A percentile compares a stretch with the other conserved stretches of the same genome.
phyloP scores from a whole-genome alignment of 1,140 invertebrate species.

The Scaptomyza hsui region DNA sequence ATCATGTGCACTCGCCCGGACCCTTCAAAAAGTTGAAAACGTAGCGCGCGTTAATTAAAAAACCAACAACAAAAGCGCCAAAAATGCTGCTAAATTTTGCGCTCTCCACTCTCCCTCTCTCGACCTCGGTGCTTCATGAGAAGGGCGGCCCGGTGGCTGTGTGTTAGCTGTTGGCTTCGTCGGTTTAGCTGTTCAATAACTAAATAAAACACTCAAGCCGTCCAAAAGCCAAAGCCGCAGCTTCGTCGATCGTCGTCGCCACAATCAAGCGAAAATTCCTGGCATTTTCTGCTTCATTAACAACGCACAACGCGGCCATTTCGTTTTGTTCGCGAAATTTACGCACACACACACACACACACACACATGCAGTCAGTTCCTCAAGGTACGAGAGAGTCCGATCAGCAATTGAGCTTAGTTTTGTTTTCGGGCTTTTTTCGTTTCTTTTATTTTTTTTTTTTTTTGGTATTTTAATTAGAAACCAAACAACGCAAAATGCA shows the following conservation, averaged over 20 bases:
- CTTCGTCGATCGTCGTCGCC: conserved; percentile 29
- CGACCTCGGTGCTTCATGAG: no score
- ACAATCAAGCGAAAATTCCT: conserved; percentile 80
- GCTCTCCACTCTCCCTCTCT: conserved; percentile 3
- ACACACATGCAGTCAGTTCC: background rate
- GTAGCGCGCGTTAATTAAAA: conserved; percentile 80
- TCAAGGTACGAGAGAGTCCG: conserved; percentile 23
- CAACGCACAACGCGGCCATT: conserved; percentile 75
- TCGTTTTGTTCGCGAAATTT: conserved; percentile 73
- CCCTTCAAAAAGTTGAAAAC: conserved; percentile 73
- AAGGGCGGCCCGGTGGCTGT: conserved; percentile 47
- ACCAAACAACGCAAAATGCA: conserved; percentile 77
- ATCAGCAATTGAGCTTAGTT: conserved; percentile 63
- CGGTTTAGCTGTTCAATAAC: conserved; percentile 71
- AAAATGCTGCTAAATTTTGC: conserved; percentile 76
- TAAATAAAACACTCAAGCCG: conserved; percentile 74
- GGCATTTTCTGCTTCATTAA: conserved; percentile 81
- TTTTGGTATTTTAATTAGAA: conserved; percentile 83
- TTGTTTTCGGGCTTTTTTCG: conserved; percentile 36
- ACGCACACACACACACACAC: conserved; percentile 47
- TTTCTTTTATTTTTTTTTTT: conserved; percentile 5
- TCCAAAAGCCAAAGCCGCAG: conserved; percentile 12
- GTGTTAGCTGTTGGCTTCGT: conserved; percentile 16
- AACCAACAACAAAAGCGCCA: conserved; percentile 72
- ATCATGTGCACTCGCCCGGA: conserved; percentile 69